phyloP scores from a whole-genome alignment of 1,140 invertebrate genomes.

The Anthonomus grandis region DNA sequence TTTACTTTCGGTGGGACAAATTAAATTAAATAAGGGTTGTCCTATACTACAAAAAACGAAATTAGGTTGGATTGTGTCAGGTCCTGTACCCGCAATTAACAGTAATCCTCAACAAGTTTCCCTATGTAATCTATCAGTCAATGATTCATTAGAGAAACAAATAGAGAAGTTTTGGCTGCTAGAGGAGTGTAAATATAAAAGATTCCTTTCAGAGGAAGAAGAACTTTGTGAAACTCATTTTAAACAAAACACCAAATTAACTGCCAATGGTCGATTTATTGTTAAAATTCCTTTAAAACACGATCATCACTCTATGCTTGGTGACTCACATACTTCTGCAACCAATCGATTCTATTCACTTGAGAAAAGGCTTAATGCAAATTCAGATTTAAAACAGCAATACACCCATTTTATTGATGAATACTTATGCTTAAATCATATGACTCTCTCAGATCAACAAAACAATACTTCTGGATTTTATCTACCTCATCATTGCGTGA shows the following conservation, averaged over 20 bases:
- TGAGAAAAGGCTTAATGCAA: constrained; percentile 36
- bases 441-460: constrained; percentile 4
- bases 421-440: constrained; percentile 29
- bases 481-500: constrained; percentile 42
- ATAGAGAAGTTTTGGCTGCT: constrained; percentile 37
- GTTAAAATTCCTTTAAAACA: constrained; percentile 42
- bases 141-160: constrained; percentile 14
- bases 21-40: constrained; percentile 29
- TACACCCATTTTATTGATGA: constrained; percentile 45
- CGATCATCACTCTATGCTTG: constrained; percentile 26
- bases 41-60: constrained; percentile 41
- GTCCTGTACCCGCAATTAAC: constrained; percentile 11
- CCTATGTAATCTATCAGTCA: background rate
- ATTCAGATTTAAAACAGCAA: constrained; percentile 27
- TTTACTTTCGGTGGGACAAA: constrained; percentile 31
- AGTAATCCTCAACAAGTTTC: background rate
- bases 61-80: constrained; percentile 41
- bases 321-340: constrained; percentile 39
- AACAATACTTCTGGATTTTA: constrained; percentile 33
- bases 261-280: constrained; percentile 37
- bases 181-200: constrained; percentile 3
- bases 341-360: constrained; percentile 37
- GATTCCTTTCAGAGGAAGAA: constrained; percentile 33
- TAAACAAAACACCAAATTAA: constrained; percentile 26
- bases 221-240: constrained; percentile 36